Evolutionary conservation across 1,140 invertebrate species (phyloP), one percentile per base, ranked within the genome.

Genomic region (Kradibia gibbosae): DNA sequence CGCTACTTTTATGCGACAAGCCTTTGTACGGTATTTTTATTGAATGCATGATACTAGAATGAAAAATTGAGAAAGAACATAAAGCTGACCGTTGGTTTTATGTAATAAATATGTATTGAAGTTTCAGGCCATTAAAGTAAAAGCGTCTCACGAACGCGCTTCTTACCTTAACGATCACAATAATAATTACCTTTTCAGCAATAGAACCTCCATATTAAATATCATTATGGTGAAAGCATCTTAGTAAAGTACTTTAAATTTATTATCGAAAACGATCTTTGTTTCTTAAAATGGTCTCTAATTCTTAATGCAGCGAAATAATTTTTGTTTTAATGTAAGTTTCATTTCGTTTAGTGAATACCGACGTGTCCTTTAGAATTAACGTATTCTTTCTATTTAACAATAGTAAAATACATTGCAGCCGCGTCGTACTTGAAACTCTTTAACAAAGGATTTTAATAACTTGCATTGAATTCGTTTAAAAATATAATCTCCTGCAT

Each of bases 61-160:
- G 28, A 71, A 45, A 71, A 67, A 67, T 10, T 4, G 25, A 25
- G 25, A 50, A 50, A 72, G 13, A 73, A 62, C 28, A 62, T 62
- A 28, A 65, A 65, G 36, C 3, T 11, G n/a, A 74, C 48, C 36
- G 22, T n/a, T 36, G 72, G 1, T 74, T 55, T 34, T 36, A 10
- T 57, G 50, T 11, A 57, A 57, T 74, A 74, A 65, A 34, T 65
- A 74, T 34, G 45, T 74, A 55, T 74, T 74, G 48, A 74, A 48
- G 28, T 34, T 36, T 55, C 31, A 39, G 72, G 48, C 15, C 31
- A n/a, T 74, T 57, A 57, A 57, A 50, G 22, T 57, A 55, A 36
- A 53, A 74, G 48, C 72, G 20, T 22, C 72, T 74, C 57, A 55
- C 0, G 11, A 36, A 57, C 50, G 25, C 17, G 25, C 17, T 74